Evolutionary conservation across 2,113 vertebrate genomes (phyloP), one percentile per base, ranked within the genome.

Genomic region (Tinamus guttatus): DNA sequence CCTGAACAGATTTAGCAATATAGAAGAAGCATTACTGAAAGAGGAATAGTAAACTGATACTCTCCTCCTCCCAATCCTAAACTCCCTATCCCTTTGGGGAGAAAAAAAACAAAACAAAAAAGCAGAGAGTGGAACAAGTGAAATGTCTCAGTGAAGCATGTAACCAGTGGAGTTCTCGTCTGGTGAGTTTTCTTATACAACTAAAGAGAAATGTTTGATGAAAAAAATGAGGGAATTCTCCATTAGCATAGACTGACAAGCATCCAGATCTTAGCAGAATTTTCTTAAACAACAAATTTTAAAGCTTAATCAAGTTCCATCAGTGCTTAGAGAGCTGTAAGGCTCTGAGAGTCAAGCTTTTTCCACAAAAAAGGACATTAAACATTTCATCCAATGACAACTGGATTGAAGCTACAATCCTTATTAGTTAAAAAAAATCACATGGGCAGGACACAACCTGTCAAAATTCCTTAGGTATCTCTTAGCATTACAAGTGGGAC

Each of bases 401-500:
- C 22, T 76, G 59, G 89, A 77, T 20, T 76, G 68, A 91, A 77
- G 59, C 45, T 38, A 70, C 51, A 88, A 45, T 14, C 10, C 87
- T 91, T 69, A 80, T 67, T 38, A 49, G 32, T 71, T 36, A 17
- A 79, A 91, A 71, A 40, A 64, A 56, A 93, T 60, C 79, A 71
- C 6, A 68, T 0, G 0, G 90, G 82, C 95, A 93, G 73, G 93
- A 94, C 51, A 90, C 86, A 93, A 93, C 93, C 86, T 78, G 94
- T 86, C 58, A 40, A 45, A 92, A 93, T 90, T 94, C 93, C 88
- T 92, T 0, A 1, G 47, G 41, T 80, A 81, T 36, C 62, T 90
- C 93, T 81, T 90, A 38, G 36, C 89, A 81, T 59, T 49, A 74
- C 85, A 82, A 59, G 34, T 6, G 52, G 69, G 49, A 27, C 21